These are phyloP conservation scores for Ploceus nigricollis DNA, from an alignment of 2,113 vertebrate species.

Conservation along the genomic window DNA sequence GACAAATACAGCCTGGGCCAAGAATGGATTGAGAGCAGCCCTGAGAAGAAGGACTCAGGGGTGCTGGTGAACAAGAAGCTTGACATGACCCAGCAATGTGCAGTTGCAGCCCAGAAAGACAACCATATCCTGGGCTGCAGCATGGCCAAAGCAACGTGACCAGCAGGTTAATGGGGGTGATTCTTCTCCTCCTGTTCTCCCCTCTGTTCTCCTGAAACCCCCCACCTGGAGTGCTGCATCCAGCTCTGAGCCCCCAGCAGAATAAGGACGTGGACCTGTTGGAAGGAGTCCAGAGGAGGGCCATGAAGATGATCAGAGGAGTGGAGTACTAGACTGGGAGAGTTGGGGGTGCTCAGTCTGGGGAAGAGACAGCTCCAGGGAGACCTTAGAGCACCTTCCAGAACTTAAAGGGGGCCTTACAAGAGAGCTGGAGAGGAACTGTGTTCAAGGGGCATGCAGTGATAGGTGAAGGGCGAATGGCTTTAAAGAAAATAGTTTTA, in stretches of 20 bases:
- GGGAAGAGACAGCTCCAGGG: neutral
- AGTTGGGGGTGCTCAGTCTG: neutral
- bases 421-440: neutral
- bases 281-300: neutral
- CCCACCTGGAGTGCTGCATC: neutral
- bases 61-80: neutral
- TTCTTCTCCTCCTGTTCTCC: neutral
- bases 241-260: neutral
- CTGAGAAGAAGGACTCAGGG: neutral
- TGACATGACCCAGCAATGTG: neutral
- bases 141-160: neutral
- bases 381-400: neutral
- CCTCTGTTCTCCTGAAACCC: neutral
- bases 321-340: neutral
- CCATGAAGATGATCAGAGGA: neutral
- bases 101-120: neutral
- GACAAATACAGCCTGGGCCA: neutral
- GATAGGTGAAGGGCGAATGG: neutral
- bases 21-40: neutral
- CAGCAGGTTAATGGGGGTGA: neutral
- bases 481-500: neutral
- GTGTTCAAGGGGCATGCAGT: neutral
- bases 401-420: neutral
- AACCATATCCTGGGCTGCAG: neutral
- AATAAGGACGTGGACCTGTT: rapidly evolving